Conservation (phyloP, 2,888 invertebrate genomes). For the Amphimallon solstitiale region DNA sequence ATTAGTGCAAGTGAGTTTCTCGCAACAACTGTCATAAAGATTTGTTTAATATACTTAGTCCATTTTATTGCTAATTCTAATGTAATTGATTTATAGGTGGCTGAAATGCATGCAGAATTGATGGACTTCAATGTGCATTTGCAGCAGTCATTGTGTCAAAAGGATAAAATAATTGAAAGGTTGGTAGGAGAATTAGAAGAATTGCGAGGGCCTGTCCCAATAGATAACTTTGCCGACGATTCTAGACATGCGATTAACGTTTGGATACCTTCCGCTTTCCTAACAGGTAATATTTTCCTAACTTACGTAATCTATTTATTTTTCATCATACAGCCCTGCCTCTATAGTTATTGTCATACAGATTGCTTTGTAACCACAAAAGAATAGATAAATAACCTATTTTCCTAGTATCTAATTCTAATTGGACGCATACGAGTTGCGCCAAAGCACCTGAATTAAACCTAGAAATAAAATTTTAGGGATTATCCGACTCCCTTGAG, state of each 20-base stretch:
- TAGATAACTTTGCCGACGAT: conserved; percentile 63
- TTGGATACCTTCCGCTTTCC: conserved; percentile 89
- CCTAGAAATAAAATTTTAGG: no score
- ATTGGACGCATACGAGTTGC: no score
- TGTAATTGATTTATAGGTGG: conserved; percentile 70
- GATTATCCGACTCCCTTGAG: no score
- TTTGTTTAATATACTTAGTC: neutral
- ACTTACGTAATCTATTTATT: no score
- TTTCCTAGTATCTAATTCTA: no score
- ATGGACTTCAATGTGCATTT: conserved; percentile 91
- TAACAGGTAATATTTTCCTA: conserved; percentile 66
- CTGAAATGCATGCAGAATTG: conserved; percentile 93
- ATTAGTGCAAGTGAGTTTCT: conserved; percentile 75
- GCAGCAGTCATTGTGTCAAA: conserved; percentile 74
- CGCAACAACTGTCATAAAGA: no score
- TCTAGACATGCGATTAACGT: conserved; percentile 74
- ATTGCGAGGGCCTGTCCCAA: conserved; percentile 71
- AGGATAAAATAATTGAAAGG: conserved; percentile 70
- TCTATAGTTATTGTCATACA: no score
- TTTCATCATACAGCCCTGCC: no score
- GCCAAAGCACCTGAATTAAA: no score
- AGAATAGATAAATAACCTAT: no score
- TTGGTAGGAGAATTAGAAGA: conserved; percentile 73
- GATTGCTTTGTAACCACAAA: no score
- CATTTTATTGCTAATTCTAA: conserved; percentile 41